Evolutionary conservation across 2,888 invertebrate species (phyloP).

Genomic region (Drosophila mercatorum): DNA sequence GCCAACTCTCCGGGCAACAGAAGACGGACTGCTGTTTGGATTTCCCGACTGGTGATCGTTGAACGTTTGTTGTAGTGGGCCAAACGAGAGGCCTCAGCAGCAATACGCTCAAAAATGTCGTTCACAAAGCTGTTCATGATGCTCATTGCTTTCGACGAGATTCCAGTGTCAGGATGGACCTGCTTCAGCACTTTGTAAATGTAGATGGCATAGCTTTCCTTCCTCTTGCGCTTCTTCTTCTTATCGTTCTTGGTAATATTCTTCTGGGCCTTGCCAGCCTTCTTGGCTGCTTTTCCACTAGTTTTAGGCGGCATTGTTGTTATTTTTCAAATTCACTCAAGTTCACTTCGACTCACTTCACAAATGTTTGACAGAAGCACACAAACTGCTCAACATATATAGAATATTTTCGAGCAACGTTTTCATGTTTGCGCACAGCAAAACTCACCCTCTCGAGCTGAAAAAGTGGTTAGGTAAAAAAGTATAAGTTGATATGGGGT

Average conservation of each 20-base stretch:
- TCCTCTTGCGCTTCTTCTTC: conserved; percentile 81
- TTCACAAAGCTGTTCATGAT: conserved; percentile 91
- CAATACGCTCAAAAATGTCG: conserved; percentile 90
- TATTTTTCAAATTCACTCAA: neutral
- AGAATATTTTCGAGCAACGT: conserved; percentile 30
- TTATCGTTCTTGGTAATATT: conserved; percentile 87
- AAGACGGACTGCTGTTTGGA: conserved; percentile 57
- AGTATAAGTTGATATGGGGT: neutral
- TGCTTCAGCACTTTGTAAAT: conserved; percentile 84
- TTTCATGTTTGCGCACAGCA: conserved; percentile 18
- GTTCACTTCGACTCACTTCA: conserved; percentile 24
- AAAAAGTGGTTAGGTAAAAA: conserved; percentile 20
- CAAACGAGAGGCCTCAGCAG: conserved; percentile 88
- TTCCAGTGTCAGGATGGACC: conserved; percentile 88
- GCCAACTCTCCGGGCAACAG: conserved; percentile 57
- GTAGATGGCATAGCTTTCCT: conserved; percentile 86
- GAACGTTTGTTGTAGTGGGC: conserved; percentile 84
- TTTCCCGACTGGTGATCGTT: conserved; percentile 62
- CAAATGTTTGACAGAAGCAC: neutral
- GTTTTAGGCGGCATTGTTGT: conserved; percentile 80
- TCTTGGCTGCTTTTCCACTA: conserved; percentile 85
- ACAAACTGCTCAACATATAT: conserved; percentile 11
- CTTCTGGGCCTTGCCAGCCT: conserved; percentile 86
- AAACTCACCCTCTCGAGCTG: conserved; percentile 7
- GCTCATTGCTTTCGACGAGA: conserved; percentile 89